Evolutionary conservation across 1,140 invertebrate species (phyloP), one percentile per base, ranked within the genome.

Genomic region (Zaprionus davidi): DNA sequence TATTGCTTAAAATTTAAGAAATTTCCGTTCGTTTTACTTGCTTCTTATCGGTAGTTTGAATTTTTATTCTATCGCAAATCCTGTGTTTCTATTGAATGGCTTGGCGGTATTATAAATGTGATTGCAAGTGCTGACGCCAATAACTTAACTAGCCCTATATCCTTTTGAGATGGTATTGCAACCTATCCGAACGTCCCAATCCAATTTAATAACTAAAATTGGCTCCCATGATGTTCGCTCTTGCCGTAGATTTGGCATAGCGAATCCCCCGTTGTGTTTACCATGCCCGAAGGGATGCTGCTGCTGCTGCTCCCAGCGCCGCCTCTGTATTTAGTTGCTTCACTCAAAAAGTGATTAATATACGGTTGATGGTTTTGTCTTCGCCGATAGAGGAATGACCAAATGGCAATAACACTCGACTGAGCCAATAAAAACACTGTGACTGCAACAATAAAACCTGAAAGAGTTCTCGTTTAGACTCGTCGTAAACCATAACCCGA

Each of bases 241-340:
- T 95, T 94, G 91, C 97, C 96, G 93, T 97, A 97, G 73, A 97
- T 93, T 94, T 97, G 97, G 94, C 96, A 96, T 66, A 97, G 38
- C 22, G 64, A 31, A 34, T 67, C 64, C 55, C 17, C 36, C 38
- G 55, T 55, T 17, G 64, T n/a, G 44, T 65, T 65, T 9, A 49
- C 31, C 57, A 69, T 51, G 20, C 59, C 56, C 36, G 68, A 56
- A 31, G 46, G 22, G 65, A 69, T 66, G 22, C 22, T 38, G 38
- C 44, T 51, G 12, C 26, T 28, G 65, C 17, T 28, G 51, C 15
- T 69, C 36, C 57, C 34, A 9, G 15, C 20, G 12, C 38, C 58
- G n/a, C 38, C 41, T 11, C 60, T 49, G 49, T 59, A 76, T 5
- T 71, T 66, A 13, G 74, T 62, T 17, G 74, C n/a, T 22, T 51